Evolutionary conservation across 2,797 vertebrate genomes (phyloP).

Genomic region (Steatocranus sp.): DNA sequence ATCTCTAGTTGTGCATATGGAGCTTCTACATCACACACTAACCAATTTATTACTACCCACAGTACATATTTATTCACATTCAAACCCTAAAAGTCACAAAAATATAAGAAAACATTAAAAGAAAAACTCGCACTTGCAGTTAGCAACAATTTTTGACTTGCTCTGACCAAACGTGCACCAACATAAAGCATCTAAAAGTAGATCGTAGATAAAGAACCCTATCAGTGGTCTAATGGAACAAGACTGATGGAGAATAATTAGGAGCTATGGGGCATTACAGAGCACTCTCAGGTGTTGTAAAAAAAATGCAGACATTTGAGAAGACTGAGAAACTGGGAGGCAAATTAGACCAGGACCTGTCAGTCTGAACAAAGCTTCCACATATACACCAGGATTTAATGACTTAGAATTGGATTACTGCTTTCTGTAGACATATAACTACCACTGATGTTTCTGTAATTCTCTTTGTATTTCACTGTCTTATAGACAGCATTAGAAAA

Average conservation of each 20-base stretch:
- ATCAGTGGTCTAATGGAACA: constrained; percentile 44
- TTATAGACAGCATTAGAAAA: background rate
- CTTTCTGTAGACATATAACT: background rate
- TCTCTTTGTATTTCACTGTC: background rate
- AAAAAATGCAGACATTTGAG: constrained; percentile 38
- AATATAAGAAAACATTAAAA: background rate
- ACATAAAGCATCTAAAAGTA: constrained; percentile 17
- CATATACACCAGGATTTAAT: constrained; percentile 42
- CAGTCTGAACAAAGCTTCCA: constrained; percentile 14
- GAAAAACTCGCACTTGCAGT: constrained; percentile 4
- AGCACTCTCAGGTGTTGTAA: constrained; percentile 38
- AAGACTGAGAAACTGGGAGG: constrained; percentile 38
- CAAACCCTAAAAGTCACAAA: background rate
- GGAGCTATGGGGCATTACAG: constrained; percentile 47
- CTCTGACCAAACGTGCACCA: constrained; percentile 9
- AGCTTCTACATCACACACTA: background rate
- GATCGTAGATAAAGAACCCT: constrained; percentile 34
- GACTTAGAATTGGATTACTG: constrained; percentile 35
- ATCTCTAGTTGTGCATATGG: background rate
- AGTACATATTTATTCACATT: background rate
- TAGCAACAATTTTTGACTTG: constrained; percentile 30
- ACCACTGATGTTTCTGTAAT: background rate
- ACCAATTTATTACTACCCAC: background rate
- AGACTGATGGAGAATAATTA: constrained; percentile 55
- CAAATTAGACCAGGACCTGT: constrained; percentile 47